A percentile compares a stretch with the other conserved stretches of the same genome.
Evolutionary conservation across 2,797 vertebrate species (phyloP).

Genomic region (Myotis pilosus): DNA sequence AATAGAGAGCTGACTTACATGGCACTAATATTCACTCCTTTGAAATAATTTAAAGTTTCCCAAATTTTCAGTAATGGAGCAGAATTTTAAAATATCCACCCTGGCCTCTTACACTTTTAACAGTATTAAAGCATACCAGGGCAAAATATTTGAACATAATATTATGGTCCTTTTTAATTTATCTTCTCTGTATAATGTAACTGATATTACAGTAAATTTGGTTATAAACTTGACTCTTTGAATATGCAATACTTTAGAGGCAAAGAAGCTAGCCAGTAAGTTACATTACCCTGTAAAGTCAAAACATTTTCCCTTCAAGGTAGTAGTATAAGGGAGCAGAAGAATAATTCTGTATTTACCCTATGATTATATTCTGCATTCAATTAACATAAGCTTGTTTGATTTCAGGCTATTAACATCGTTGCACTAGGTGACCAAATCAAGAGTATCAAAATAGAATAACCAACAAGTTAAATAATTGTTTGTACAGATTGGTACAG

Average conservation of each 20-base stretch:
- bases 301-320: constrained; percentile 1
- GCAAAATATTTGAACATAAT: not conserved
- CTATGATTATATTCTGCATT: not conserved
- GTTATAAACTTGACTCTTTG: not conserved
- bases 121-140: not conserved
- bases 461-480: not conserved
- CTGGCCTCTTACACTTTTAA: not conserved
- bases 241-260: constrained; percentile 20
- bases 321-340: not conserved
- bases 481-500: not conserved
- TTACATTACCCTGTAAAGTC: not conserved
- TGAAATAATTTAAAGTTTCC: not conserved
- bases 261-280: not conserved
- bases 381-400: not conserved
- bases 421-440: not conserved
- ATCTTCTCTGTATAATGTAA: not conserved
- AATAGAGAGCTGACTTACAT: not conserved
- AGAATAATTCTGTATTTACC: not conserved
- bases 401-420: not conserved
- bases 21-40: not conserved
- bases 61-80: not conserved
- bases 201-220: not conserved
- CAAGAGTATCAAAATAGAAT: not conserved
- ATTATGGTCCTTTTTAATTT: not conserved
- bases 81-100: not conserved